Conservation (phyloP, 2,113 vertebrate genomes). For the Zingel zingel region DNA sequence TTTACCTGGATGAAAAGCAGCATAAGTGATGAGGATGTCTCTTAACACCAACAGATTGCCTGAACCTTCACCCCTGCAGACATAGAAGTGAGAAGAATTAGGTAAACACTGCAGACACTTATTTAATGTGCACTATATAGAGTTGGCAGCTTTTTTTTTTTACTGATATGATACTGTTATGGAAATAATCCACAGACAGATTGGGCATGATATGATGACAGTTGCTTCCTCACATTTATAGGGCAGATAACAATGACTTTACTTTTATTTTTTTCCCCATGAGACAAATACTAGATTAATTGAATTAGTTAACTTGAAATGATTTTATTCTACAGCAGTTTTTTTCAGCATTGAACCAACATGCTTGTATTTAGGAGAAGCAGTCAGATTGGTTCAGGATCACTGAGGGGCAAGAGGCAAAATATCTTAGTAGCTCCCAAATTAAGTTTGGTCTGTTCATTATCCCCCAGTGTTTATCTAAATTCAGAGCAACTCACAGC, state of each 20-base stretch:
- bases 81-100: conserved; percentile 21
- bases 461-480: background rate
- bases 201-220: background rate
- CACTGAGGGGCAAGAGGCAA: background rate
- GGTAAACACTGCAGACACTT: background rate
- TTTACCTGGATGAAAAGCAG: conserved; percentile 88
- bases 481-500: background rate
- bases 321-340: background rate
- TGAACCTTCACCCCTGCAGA: conserved; percentile 82
- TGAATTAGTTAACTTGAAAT: background rate
- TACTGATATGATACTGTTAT: no score
- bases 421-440: background rate
- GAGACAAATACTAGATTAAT: background rate
- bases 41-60: conserved; percentile 86
- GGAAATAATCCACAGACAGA: background rate
- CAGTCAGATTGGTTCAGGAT: background rate
- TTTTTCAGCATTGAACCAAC: background rate
- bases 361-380: background rate
- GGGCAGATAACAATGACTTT: background rate
- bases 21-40: conserved; percentile 89
- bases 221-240: background rate
- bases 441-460: background rate
- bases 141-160: background rate
- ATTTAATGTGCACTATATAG: background rate
- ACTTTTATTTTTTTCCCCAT: background rate